Conservation (phyloP, 2,888 invertebrate genomes). For the Gordius sp. region DNA sequence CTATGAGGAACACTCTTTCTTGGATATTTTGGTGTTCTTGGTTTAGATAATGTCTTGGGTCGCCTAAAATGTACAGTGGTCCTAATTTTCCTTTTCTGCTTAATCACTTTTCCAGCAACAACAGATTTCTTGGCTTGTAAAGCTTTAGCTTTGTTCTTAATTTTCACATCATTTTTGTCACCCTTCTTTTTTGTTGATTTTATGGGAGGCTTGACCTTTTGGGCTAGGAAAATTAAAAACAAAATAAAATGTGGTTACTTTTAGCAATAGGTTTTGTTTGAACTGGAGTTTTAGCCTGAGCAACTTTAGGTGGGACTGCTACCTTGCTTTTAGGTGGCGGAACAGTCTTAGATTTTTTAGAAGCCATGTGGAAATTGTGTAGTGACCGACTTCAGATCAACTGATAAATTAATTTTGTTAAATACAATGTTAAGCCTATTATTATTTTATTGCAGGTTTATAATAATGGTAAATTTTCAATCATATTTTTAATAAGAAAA, state of each 20-base stretch:
- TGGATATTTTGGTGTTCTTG: conserved; percentile 72
- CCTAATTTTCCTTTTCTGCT: conserved; percentile 59
- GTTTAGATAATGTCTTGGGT: conserved; percentile 67
- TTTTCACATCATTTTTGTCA: neutral
- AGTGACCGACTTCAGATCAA: no score
- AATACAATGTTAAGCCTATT: no score
- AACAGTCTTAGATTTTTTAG: neutral
- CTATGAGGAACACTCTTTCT: conserved; percentile 72
- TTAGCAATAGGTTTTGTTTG: neutral
- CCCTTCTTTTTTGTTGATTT: no score
- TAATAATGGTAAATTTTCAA: no score
- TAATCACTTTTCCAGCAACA: conserved; percentile 65
- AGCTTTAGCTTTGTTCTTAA: conserved; percentile 13
- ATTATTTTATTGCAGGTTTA: no score
- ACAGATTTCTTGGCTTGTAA: conserved; percentile 35
- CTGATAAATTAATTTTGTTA: no score
- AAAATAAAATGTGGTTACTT: neutral
- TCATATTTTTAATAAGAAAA: no score
- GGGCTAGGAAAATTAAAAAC: neutral
- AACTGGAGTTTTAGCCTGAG: neutral
- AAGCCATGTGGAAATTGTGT: conserved; percentile 1
- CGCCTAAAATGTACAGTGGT: conserved; percentile 80
- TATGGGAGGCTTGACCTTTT: neutral
- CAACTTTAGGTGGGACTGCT: neutral
- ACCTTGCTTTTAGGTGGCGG: neutral